Conservation (phyloP, 2,888 invertebrate genomes). For the Eutolmus rufibarbis region DNA sequence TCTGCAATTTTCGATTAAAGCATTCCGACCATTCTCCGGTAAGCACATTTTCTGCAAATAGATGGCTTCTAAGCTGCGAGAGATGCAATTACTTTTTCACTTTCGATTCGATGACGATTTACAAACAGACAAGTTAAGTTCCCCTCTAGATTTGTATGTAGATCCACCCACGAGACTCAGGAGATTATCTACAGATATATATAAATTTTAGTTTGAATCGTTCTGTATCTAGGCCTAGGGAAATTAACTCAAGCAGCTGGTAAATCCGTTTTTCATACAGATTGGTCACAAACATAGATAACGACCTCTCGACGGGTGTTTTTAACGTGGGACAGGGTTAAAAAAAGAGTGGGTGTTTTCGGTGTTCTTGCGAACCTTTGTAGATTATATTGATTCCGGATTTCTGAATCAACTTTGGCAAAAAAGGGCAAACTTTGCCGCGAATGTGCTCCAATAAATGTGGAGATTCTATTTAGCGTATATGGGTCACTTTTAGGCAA, state of each 20-base stretch:
- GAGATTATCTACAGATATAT: neutral
- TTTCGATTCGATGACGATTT: neutral
- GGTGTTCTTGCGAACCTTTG: neutral
- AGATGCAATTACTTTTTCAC: neutral
- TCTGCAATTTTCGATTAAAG: neutral
- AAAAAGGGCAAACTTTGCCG: neutral
- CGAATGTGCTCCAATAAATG: neutral
- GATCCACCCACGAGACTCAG: neutral
- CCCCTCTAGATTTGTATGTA: neutral
- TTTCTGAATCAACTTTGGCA: neutral
- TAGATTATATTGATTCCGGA: neutral
- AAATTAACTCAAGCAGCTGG: neutral
- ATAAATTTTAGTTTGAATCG: neutral
- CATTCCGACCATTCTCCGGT: neutral
- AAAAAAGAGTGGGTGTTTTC: neutral
- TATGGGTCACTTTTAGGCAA: neutral
- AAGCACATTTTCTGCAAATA: neutral
- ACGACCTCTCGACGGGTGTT: neutral
- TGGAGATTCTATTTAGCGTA: neutral
- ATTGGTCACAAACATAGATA: neutral
- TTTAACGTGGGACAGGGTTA: neutral
- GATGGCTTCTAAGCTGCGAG: neutral
- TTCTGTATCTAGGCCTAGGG: neutral
- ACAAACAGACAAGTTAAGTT: neutral
- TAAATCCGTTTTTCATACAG: neutral